A percentile compares a stretch with the other conserved stretches of the same genome.
Conservation (phyloP, 2,888 invertebrate genomes). For the Mongoloraphidia duomilia region DNA sequence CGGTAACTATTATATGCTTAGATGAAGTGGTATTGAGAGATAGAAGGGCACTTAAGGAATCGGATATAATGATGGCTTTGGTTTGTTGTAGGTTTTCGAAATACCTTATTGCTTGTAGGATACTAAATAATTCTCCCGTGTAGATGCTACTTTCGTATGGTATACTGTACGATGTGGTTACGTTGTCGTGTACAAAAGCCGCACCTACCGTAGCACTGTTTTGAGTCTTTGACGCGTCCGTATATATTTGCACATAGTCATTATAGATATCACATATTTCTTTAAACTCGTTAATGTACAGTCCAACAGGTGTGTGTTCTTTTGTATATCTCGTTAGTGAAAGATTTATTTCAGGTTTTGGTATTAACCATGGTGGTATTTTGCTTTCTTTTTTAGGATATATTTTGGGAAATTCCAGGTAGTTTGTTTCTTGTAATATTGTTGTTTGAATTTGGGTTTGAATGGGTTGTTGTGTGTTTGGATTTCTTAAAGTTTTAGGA, state of each 20-base stretch:
- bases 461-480: not conserved
- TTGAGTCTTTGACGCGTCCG: slow-evolving; percentile 1
- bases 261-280: not conserved
- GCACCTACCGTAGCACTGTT: not conserved
- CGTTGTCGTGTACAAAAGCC: not conserved
- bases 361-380: not conserved
- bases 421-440: not conserved
- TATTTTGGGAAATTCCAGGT: not conserved
- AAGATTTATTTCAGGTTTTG: not conserved
- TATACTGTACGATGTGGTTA: not conserved
- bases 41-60: not conserved
- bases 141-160: not conserved
- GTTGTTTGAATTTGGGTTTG: too few species aligned
- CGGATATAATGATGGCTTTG: not conserved
- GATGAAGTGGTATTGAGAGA: not conserved
- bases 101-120: not conserved
- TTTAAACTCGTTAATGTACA: not conserved
- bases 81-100: not conserved
- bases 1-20: not conserved
- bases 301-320: not conserved
- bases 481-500: not conserved
- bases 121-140: slow-evolving; percentile 1
- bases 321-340: not conserved
- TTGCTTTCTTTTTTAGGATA: not conserved
- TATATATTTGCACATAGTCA: not conserved